phyloP scores from a whole-genome alignment of 2,888 invertebrate species.

The Cryptocephalus moraei region DNA sequence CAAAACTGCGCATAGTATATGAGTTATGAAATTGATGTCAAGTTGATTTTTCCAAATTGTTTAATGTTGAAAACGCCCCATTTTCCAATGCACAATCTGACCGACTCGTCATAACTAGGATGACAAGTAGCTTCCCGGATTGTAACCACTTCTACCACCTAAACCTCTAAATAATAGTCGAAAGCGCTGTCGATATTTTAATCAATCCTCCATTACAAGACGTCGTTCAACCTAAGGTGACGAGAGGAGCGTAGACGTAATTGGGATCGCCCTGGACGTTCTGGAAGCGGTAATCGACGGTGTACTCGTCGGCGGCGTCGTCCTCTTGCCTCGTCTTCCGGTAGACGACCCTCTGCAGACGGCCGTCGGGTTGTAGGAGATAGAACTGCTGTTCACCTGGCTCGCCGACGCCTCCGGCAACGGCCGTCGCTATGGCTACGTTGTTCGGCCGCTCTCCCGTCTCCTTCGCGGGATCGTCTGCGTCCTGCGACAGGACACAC shows the following conservation, averaged over 20 bases:
- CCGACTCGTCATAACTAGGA: too few species aligned
- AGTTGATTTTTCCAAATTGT: too few species aligned
- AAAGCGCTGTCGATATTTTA: too few species aligned
- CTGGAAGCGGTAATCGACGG: conserved; percentile 19
- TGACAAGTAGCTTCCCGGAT: too few species aligned
- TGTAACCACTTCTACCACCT: too few species aligned
- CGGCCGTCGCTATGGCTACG: conserved; percentile 18
- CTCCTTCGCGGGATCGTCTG: conserved; percentile 1
- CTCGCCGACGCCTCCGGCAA: conserved; percentile 9
- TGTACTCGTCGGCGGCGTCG: conserved; percentile 16
- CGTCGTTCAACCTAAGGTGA: conserved; percentile 6
- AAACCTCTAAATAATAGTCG: too few species aligned
- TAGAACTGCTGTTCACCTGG: conserved; percentile 12
- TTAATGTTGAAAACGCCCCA: too few species aligned
- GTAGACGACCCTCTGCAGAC: conserved; percentile 17
- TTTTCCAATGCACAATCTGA: too few species aligned
- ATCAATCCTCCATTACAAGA: too few species aligned
- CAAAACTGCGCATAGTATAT: too few species aligned
- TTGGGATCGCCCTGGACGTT: conserved; percentile 16
- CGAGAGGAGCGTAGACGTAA: conserved; percentile 14
- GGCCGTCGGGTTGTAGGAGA: conserved; percentile 20
- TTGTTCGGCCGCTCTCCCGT: conserved; percentile 12
- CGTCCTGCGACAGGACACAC: too few species aligned
- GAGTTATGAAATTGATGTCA: too few species aligned
- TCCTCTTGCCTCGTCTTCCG: conserved; percentile 13